Evolutionary conservation across 2,113 vertebrate genomes (phyloP), one percentile per base, ranked within the genome.

Genomic region (Semicossyphus pulcher): DNA sequence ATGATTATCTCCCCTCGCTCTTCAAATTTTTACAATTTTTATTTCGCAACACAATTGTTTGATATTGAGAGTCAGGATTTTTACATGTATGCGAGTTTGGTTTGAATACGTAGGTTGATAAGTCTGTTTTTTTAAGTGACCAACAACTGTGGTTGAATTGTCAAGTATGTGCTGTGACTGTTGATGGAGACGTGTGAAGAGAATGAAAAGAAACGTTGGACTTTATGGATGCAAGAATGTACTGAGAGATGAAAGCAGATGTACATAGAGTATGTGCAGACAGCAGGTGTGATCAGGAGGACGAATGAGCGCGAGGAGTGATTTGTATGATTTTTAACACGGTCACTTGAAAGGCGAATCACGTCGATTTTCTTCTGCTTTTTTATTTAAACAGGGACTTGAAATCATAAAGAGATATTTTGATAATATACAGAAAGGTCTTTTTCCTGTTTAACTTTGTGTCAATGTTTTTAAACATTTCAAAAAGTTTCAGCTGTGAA

Each of bases 71-170:
- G 75, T 82, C 29, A 3, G 76, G 39, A 63, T 53, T 81, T 84
- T 84, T 76, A 41, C 73, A 66, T 49, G 69, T 77, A 52, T 51
- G 65, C 31, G 73, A 69, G 58, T 81, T 85, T 67, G 76, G 78
- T 68, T 70, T 69, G 67, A 67, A 52, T 37, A 25, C 65, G 72
- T 82, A 60, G 54, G 70, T 72, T 14, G 79, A 68, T 48, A 16
- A 61, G 54, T 70, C 1, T 47, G 61, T 64, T 45, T 69, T 68
- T 68, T 45, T 31, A 80, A 86, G 78, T 53, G 76, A 90, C 89
- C 89, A 85, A 87, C 87, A 81, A 68, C 84, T 88, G 86, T 83
- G 92, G 84, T 81, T 88, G 72, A 89, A 47, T 52, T 47, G 59
- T 65, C 32, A 42, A 57, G 67, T 63, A 60, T 75, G 77, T 77